These are phyloP conservation scores for Cydia pomonella DNA, from an alignment of 1,140 invertebrate genomes.

Conservation along the genomic window DNA sequence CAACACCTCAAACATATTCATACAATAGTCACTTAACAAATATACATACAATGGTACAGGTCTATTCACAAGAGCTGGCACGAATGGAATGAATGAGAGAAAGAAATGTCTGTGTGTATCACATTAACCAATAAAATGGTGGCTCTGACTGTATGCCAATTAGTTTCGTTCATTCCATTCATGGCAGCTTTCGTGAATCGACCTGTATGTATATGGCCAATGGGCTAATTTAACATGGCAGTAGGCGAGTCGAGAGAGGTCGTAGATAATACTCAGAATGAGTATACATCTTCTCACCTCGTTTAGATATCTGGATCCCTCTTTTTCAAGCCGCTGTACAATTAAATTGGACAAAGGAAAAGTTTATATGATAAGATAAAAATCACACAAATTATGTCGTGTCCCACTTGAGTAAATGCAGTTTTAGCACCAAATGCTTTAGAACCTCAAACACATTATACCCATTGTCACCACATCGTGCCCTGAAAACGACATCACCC, in stretches of 20 bases:
- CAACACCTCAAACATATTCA: background rate
- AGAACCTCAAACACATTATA: background rate
- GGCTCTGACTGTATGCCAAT: too few relatives aligned
- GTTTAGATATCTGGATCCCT: too few relatives aligned
- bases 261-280: background rate
- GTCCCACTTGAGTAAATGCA: background rate
- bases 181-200: too few relatives aligned
- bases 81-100: too few relatives aligned
- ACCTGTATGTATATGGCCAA: too few relatives aligned
- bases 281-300: too few relatives aligned
- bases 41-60: background rate
- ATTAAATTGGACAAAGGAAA: background rate
- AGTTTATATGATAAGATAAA: too few relatives aligned
- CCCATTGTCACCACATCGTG: constrained; percentile 13
- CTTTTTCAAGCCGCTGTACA: too few relatives aligned
- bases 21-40: background rate
- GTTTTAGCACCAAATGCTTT: background rate
- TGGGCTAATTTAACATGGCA: background rate
- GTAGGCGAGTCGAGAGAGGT: background rate
- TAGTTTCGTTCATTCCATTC: too few relatives aligned
- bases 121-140: too few relatives aligned
- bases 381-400: background rate
- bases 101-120: too few relatives aligned
- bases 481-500: constrained; percentile 35
- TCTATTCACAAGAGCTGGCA: too few relatives aligned